Conservation (phyloP, 2,113 vertebrate species). For the Cyprinus carpio region DNA sequence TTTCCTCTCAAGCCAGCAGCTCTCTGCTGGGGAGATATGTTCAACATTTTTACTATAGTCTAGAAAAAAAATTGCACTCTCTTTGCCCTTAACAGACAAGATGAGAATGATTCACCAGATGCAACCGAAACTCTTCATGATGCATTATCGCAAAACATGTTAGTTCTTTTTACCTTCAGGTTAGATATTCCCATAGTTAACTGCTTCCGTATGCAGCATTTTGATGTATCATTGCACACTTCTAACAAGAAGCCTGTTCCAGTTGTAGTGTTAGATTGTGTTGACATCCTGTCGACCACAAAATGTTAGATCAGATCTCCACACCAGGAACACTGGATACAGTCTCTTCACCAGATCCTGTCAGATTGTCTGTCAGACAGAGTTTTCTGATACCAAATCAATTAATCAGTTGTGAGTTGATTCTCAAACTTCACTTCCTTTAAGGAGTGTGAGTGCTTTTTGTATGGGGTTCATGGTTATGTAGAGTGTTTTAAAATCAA, state of each 20-base stretch:
- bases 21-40: background rate
- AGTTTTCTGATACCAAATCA: too few relatives aligned
- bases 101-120: conserved; percentile 27
- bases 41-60: background rate
- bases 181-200: background rate
- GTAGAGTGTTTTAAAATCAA: background rate
- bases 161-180: background rate
- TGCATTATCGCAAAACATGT: background rate
- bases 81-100: background rate
- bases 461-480: background rate
- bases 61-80: background rate
- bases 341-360: background rate
- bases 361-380: background rate
- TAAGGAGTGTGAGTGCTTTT: background rate
- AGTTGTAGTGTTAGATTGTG: background rate
- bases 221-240: background rate
- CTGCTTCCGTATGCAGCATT: background rate
- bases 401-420: background rate
- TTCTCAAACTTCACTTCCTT: background rate
- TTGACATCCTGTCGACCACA: background rate
- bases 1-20: background rate
- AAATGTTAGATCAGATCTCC: background rate
- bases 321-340: background rate
- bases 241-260: background rate
- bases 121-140: background rate